Evolutionary conservation across 2,797 vertebrate species (phyloP), one percentile per base, ranked within the genome.

Genomic region (Mareca strepera): DNA sequence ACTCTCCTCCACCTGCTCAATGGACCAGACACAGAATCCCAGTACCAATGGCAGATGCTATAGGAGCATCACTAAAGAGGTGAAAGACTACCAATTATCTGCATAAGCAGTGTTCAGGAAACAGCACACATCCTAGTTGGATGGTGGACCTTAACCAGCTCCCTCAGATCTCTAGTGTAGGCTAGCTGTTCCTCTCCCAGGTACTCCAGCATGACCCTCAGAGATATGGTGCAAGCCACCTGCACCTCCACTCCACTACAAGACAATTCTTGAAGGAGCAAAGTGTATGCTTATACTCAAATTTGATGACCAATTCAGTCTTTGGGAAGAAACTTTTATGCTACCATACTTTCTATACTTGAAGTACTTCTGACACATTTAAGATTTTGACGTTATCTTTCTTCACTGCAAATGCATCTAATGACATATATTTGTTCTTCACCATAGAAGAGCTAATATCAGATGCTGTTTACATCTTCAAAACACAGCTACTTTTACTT

Each of bases 361-460:
- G 2, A 69, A 82, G 35, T 41, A n/a, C 0, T 0, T n/a, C 18
- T n/a, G n/a, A 56, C 5, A 2, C 17, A 8, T 53, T 66, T 50
- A 55, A 91, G 53, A 70, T 26, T 53, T 48, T 39, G 33, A 63
- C 22, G 14, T 15, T 26, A 10, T 15, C 41, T 7, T 75, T 66
- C 53, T 73, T 70, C 52, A 35, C 46, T 67, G 25, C 14, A 76
- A 67, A 66, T 35, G 17, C 31, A 62, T 62, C 23, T 64, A 12
- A 63, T 55, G 5, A 83, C 14, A 37, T 69, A 3, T 12, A 59
- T 79, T 66, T 87, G 20, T 64, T 56, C 41, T 66, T 70, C 43
- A 44, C 21, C 35, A 46, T 15, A 33, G 23, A 83, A 60, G 2
- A 80, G 46, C 39, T 70, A 44, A 12, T 35, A 31, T 15, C 28